Conservation (phyloP, 2,113 vertebrate species). For the Corythoichthys haematopterus region DNA sequence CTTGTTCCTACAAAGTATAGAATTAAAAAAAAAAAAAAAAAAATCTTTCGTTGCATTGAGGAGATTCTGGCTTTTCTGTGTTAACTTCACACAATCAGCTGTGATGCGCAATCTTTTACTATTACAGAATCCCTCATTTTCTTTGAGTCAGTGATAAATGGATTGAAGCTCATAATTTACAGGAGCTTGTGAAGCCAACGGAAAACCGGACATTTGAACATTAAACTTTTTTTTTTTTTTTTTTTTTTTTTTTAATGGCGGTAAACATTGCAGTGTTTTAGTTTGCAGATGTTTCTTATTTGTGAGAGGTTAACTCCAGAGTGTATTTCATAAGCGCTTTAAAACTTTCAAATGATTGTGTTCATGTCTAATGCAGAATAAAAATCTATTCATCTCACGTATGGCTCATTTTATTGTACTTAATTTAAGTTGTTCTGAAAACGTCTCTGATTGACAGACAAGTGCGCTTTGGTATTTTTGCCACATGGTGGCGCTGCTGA, state of each 20-base stretch:
- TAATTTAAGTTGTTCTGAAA: too few species aligned
- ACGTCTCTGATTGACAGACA: too few species aligned
- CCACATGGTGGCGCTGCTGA: constrained; percentile 37
- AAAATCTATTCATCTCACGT: constrained; percentile 67
- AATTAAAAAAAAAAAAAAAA: too few species aligned
- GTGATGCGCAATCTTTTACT: constrained; percentile 33
- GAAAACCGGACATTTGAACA: constrained; percentile 50
- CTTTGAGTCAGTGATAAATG: constrained; percentile 31
- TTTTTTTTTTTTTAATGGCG: too few species aligned
- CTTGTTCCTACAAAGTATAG: constrained; percentile 5
- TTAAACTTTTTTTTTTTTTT: constrained; percentile 43
- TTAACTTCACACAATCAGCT: constrained; percentile 26
- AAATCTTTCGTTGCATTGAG: constrained; percentile 15
- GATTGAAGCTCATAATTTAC: constrained; percentile 17
- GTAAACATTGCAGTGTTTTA: constrained; percentile 55
- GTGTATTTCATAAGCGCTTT: constrained; percentile 71
- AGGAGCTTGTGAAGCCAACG: constrained; percentile 33
- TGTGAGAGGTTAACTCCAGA: constrained; percentile 62
- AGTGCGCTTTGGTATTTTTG: too few species aligned
- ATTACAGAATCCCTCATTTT: constrained; percentile 38
- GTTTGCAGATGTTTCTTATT: constrained; percentile 58
- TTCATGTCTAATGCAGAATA: constrained; percentile 75
- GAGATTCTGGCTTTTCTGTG: constrained; percentile 26
- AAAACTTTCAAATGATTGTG: constrained; percentile 69
- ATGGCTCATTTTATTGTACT: constrained; percentile 7